phyloP scores from a whole-genome alignment of 2,113 vertebrate genomes.

The Ceuthmochares aereus region DNA sequence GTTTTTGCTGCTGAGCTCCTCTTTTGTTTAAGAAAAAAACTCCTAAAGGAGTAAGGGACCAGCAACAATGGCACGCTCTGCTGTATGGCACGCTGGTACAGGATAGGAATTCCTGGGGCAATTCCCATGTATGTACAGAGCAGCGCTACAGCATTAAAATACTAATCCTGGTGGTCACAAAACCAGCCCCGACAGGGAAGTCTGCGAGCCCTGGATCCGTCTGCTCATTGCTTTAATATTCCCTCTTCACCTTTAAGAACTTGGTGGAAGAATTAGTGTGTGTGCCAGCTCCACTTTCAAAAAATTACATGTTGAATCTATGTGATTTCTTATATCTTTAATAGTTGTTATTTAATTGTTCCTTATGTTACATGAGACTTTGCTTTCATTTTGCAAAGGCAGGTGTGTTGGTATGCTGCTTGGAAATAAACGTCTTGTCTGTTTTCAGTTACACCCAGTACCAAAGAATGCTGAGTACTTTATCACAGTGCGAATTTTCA shows the following conservation, averaged over 20 bases:
- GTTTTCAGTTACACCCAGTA: conserved; percentile 89
- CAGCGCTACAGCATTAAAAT: background rate
- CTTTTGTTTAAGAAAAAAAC: background rate
- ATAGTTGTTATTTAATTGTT: background rate
- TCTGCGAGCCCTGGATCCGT: background rate
- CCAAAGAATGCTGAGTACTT: conserved; percentile 92
- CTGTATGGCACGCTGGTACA: background rate
- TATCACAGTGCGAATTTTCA: conserved; percentile 97
- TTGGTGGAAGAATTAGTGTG: background rate
- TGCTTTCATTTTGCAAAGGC: background rate
- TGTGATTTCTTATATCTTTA: background rate
- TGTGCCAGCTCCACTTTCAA: background rate
- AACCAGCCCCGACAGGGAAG: background rate
- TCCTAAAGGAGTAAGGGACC: background rate
- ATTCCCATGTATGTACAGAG: background rate
- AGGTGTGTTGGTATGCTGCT: background rate
- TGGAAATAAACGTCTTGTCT: background rate
- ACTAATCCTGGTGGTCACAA: background rate
- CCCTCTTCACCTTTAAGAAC: background rate
- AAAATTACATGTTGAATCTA: background rate
- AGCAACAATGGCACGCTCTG: background rate
- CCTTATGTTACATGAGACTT: background rate
- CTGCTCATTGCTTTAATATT: background rate
- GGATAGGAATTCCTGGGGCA: background rate
- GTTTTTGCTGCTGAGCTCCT: background rate